These are phyloP conservation scores for Drosophila macrospina DNA, from an alignment of 2,888 invertebrate genomes.

Conservation along the genomic window DNA sequence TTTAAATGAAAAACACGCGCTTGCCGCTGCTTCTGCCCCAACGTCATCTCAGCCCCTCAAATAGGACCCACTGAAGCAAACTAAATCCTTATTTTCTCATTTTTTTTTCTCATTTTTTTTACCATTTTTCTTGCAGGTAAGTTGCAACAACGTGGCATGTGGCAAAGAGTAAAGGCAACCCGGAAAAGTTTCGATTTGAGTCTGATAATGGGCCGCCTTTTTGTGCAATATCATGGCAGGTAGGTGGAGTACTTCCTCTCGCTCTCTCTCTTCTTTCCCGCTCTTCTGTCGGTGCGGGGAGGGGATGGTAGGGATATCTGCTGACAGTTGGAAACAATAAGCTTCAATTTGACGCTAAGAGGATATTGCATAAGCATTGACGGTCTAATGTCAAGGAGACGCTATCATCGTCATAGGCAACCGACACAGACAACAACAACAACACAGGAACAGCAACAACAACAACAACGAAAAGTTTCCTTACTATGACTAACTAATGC, in stretches of 20 bases:
- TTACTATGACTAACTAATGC: constrained; percentile 30
- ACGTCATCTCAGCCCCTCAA: background rate
- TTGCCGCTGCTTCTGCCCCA: background rate
- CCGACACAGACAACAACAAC: background rate
- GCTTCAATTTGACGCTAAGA: constrained; percentile 49
- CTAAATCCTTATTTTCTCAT: constrained; percentile 24
- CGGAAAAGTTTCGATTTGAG: constrained; percentile 18
- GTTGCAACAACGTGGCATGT: constrained; percentile 30
- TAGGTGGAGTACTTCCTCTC: constrained; percentile 24
- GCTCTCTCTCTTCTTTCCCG: background rate
- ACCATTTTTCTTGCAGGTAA: constrained; percentile 44
- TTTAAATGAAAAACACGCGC: constrained; percentile 73
- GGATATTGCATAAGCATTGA: constrained; percentile 47
- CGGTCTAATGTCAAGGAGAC: constrained; percentile 35
- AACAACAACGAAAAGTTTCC: constrained; percentile 7
- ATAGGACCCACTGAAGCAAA: constrained; percentile 10
- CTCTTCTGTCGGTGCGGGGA: background rate
- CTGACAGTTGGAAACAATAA: constrained; percentile 50
- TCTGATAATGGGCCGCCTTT: constrained; percentile 26
- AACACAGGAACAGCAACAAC: background rate
- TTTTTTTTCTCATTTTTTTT: background rate
- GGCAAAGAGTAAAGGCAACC: constrained; percentile 9
- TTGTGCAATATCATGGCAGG: constrained; percentile 31
- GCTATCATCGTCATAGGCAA: constrained; percentile 16
- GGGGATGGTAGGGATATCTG: background rate